These are phyloP conservation scores for Littorina saxatilis DNA, from an alignment of 1,140 invertebrate genomes.

Conservation along the genomic window DNA sequence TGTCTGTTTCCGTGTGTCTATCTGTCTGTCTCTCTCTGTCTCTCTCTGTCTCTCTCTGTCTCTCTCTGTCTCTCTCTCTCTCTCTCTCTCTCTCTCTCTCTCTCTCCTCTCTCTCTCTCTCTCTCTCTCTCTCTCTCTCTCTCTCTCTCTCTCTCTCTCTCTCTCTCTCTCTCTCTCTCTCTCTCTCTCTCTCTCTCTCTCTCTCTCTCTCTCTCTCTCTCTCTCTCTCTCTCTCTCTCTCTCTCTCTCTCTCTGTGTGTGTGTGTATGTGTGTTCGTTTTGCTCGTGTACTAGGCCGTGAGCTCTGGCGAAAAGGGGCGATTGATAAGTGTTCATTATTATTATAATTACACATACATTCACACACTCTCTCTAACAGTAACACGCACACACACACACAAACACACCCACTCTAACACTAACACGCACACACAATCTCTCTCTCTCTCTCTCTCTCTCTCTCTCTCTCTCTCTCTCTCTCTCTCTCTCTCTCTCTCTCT, in stretches of 20 bases:
- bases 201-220: background rate
- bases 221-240: background rate
- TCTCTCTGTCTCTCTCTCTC: background rate
- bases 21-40: background rate
- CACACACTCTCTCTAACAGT: background rate
- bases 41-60: background rate
- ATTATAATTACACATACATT: background rate
- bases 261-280: background rate
- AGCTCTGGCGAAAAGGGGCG: too few relatives aligned
- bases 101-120: background rate
- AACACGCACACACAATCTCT: background rate
- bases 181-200: background rate
- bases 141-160: background rate
- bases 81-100: background rate
- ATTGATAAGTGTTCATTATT: too few relatives aligned
- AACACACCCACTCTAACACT: background rate
- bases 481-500: background rate
- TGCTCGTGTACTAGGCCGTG: too few relatives aligned
- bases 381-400: conserved; percentile 12
- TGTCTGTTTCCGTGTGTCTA: conserved; percentile 3
- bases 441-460: background rate
- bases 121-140: background rate
- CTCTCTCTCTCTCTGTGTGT: background rate
- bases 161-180: background rate
- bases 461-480: background rate